Conservation (phyloP, 1,140 invertebrate genomes). For the Lerema accius region DNA sequence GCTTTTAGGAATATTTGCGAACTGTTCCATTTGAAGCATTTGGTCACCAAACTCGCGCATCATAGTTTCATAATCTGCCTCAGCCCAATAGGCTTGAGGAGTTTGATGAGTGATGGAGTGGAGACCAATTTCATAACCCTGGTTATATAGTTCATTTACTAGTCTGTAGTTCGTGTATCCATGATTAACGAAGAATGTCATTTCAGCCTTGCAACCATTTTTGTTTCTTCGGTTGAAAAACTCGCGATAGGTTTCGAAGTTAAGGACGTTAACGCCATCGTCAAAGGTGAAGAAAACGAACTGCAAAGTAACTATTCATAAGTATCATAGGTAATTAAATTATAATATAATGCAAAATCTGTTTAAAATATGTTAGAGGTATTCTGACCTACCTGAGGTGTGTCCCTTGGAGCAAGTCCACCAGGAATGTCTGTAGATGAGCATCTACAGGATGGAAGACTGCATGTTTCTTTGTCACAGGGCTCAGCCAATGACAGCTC, state of each 20-base stretch:
- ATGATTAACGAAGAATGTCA: slow-evolving; percentile 88
- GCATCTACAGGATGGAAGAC: slow-evolving; percentile 80
- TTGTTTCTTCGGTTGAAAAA: slow-evolving; percentile 84
- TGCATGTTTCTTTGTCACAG: slow-evolving; percentile 53
- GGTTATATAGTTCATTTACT: slow-evolving; percentile 85
- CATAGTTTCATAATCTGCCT: slow-evolving; percentile 71
- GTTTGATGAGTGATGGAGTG: slow-evolving; percentile 84
- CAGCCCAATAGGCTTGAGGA: slow-evolving; percentile 80
- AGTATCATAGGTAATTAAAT: no score
- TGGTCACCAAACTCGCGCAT: slow-evolving; percentile 84
- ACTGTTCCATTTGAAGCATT: slow-evolving; percentile 79
- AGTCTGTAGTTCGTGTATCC: slow-evolving; percentile 87
- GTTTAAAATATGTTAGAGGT: no score
- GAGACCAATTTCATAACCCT: slow-evolving; percentile 88
- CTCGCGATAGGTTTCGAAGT: slow-evolving; percentile 85
- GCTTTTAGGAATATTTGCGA: slow-evolving; percentile 81
- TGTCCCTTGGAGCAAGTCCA: slow-evolving; percentile 59
- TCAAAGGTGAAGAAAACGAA: slow-evolving; percentile 87
- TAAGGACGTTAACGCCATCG: slow-evolving; percentile 86
- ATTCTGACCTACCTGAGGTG: slow-evolving; percentile 69
- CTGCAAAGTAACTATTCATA: neutral
- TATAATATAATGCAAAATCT: no score
- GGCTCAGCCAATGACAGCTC: slow-evolving; percentile 45
- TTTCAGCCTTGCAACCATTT: slow-evolving; percentile 85
- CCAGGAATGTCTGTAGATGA: slow-evolving; percentile 73